Evolutionary conservation across 2,113 vertebrate species (phyloP), one percentile per base, ranked within the genome.

Genomic region (Phocoena sinus): DNA sequence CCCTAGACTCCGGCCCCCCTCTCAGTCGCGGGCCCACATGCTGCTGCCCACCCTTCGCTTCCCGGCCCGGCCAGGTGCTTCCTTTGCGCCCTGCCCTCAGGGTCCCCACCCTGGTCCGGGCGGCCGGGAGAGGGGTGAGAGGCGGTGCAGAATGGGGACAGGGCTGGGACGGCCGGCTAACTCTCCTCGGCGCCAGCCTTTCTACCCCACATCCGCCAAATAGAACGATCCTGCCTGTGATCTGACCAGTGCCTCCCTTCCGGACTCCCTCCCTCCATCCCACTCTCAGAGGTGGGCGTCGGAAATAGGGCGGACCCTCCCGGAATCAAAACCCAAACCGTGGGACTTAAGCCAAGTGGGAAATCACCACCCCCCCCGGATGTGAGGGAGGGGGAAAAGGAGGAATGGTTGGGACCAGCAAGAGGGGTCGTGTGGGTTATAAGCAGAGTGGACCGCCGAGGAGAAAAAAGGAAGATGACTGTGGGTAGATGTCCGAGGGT

Each of bases 61-160:
- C 84, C 88, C 70, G 21, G 95, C 97, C 97, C 93, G 60, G 73
- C 98, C 98, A 98, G 97, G 96, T 97, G 97, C 88, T 97, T 98
- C 98, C 97, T 97, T 89, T 97, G 94, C 70, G 68, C 81, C 63
- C 89, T 44, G 96, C 92, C 74, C 94, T 89, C 58, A 9, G 31
- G 44, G 58, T 21, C 58, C 82, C 56, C 83, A 90, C 91, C 89
- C 95, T 56, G 85, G 65, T 76, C 89, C 4, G 5, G 63, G 33
- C 36, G 3, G 44, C 9, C 15, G 41, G 76, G 81, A 50, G 56
- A 11, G 41, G 25, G 50, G 44, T 62, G 62, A 71, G 38, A 93
- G 86, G 36, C 8, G 14, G 23, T 44, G 76, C 65, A 74, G 74
- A 94, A 53, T 56, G 38, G 70, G 60, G 50, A 81, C 74, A 12